Conservation (phyloP, 1,140 invertebrate genomes). For the Penaeus vannamei region DNA sequence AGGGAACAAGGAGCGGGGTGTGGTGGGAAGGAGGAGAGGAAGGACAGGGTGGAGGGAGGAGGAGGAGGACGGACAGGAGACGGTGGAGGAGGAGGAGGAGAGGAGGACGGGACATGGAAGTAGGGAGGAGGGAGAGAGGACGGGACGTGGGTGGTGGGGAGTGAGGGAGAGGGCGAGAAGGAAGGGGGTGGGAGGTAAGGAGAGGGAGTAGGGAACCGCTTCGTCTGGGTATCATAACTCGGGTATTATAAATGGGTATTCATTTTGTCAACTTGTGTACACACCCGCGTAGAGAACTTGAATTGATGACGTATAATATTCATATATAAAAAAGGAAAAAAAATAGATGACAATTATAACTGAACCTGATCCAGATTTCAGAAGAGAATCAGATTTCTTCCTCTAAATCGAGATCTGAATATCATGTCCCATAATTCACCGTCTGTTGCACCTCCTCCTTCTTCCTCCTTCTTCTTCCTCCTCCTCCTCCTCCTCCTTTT, state of each 20-base stretch:
- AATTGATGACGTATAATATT: too few species aligned
- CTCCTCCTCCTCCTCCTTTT: background rate
- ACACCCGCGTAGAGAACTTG: too few species aligned
- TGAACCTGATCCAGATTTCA: too few species aligned
- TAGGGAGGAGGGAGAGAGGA: background rate
- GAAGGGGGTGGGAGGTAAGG: too few species aligned
- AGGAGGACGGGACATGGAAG: background rate
- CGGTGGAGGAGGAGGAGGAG: background rate
- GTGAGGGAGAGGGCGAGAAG: background rate
- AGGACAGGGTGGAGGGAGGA: background rate
- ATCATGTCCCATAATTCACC: background rate
- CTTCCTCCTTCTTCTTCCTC: background rate
- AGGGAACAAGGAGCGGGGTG: background rate
- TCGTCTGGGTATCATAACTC: too few species aligned
- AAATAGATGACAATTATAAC: too few species aligned
- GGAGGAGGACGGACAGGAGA: background rate
- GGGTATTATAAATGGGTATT: too few species aligned
- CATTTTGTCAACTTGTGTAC: too few species aligned
- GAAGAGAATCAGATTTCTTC: too few species aligned
- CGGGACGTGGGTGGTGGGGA: background rate
- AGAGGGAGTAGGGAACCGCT: too few species aligned
- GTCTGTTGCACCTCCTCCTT: background rate
- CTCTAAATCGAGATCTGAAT: background rate
- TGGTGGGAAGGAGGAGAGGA: background rate
- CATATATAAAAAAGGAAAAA: too few species aligned